phyloP scores from a whole-genome alignment of 1,140 invertebrate species.

The Bombus pyrosoma region DNA sequence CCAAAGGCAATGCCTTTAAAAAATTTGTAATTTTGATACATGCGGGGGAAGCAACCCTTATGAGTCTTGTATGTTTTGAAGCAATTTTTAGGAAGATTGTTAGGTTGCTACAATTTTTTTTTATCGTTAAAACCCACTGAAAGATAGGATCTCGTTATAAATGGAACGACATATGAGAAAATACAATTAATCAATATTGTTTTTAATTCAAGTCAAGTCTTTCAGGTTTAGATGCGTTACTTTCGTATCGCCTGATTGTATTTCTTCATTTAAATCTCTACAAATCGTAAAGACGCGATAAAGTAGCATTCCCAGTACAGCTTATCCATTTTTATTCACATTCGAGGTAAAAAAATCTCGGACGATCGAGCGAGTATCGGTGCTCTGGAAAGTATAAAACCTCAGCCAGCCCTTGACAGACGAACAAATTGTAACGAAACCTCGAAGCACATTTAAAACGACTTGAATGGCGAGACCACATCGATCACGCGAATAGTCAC shows the following conservation, averaged over 20 bases:
- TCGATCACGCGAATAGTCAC: slow-evolving; percentile 53
- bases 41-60: too few species aligned
- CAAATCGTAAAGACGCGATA: background rate
- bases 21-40: too few species aligned
- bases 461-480: slow-evolving; percentile 19
- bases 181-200: too few species aligned
- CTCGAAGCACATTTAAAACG: slow-evolving; percentile 26
- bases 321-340: background rate
- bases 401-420: background rate
- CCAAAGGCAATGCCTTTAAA: too few species aligned
- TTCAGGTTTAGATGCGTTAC: background rate
- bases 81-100: too few species aligned
- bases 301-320: background rate
- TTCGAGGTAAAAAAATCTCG: background rate
- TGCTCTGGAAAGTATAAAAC: background rate
- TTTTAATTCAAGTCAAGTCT: too few species aligned
- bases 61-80: too few species aligned
- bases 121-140: too few species aligned
- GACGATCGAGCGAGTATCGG: background rate
- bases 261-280: background rate
- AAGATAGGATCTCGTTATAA: too few species aligned
- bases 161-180: too few species aligned
- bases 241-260: background rate
- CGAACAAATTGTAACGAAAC: slow-evolving; percentile 4
- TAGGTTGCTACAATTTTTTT: too few species aligned